phyloP scores from a whole-genome alignment of 2,888 invertebrate species.

The Drosophila affinis region DNA sequence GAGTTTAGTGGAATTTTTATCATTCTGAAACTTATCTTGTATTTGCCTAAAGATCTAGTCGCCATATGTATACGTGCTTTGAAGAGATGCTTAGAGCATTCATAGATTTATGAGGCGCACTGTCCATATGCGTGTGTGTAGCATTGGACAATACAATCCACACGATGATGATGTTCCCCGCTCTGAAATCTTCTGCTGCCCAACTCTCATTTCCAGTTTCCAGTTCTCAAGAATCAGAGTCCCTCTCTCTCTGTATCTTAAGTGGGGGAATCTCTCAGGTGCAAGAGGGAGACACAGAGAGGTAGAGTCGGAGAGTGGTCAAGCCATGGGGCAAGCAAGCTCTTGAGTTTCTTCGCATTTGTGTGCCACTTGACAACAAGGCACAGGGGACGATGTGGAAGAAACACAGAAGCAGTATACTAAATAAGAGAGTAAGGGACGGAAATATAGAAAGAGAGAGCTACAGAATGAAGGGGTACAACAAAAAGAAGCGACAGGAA shows the following conservation, averaged over 20 bases:
- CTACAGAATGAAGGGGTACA: background rate
- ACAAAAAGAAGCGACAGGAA: slow-evolving; percentile 54
- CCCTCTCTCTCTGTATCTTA: background rate
- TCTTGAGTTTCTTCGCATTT: slow-evolving; percentile 61
- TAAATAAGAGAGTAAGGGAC: background rate
- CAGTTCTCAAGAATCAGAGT: background rate
- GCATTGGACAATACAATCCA: background rate
- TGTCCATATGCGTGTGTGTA: background rate
- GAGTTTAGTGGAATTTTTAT: background rate
- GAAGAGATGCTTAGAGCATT: no score
- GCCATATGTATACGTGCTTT: no score
- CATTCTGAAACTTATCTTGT: background rate
- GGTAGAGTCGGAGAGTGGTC: slow-evolving; percentile 23
- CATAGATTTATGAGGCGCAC: background rate
- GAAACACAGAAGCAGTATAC: slow-evolving; percentile 12
- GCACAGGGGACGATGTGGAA: slow-evolving; percentile 27
- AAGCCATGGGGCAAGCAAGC: slow-evolving; percentile 33
- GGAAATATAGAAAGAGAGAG: slow-evolving; percentile 7
- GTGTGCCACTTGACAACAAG: slow-evolving; percentile 59
- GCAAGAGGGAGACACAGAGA: slow-evolving; percentile 3
- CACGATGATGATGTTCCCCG: background rate
- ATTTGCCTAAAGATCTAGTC: no score
- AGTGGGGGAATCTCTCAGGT: background rate
- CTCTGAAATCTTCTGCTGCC: background rate
- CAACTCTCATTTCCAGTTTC: background rate